These are phyloP conservation scores for Zosterops japonicus DNA, from an alignment of 2,113 vertebrate species.

Conservation along the genomic window DNA sequence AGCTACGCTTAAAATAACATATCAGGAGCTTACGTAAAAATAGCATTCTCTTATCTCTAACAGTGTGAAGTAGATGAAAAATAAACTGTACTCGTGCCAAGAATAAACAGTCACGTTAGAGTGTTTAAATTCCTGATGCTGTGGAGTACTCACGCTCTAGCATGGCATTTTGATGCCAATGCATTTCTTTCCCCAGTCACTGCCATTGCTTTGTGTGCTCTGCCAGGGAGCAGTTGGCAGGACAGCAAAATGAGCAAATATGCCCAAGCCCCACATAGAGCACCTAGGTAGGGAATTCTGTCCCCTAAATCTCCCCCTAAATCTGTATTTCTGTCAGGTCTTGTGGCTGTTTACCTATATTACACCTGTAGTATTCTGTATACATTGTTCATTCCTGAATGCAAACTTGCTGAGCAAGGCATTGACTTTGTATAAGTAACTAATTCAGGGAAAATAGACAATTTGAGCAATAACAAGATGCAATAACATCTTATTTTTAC, in stretches of 20 bases:
- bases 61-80: constrained; percentile 40
- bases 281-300: neutral
- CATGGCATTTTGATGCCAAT: neutral
- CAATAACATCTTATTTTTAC: neutral
- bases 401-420: neutral
- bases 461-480: neutral
- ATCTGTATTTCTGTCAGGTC: neutral
- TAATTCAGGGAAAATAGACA: neutral
- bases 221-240: neutral
- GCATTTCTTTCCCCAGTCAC: neutral
- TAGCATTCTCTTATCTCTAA: constrained; percentile 47
- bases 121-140: constrained; percentile 13
- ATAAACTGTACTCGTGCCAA: neutral
- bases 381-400: neutral
- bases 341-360: neutral
- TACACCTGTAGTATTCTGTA: neutral
- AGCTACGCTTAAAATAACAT: neutral
- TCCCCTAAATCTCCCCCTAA: neutral
- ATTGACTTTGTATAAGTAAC: neutral
- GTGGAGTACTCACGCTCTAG: neutral
- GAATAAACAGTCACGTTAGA: constrained; percentile 6
- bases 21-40: constrained; percentile 22
- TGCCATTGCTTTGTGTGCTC: neutral
- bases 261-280: rapidly evolving
- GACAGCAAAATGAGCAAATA: neutral